phyloP scores from a whole-genome alignment of 2,113 vertebrate species.

The Struthio camelus region DNA sequence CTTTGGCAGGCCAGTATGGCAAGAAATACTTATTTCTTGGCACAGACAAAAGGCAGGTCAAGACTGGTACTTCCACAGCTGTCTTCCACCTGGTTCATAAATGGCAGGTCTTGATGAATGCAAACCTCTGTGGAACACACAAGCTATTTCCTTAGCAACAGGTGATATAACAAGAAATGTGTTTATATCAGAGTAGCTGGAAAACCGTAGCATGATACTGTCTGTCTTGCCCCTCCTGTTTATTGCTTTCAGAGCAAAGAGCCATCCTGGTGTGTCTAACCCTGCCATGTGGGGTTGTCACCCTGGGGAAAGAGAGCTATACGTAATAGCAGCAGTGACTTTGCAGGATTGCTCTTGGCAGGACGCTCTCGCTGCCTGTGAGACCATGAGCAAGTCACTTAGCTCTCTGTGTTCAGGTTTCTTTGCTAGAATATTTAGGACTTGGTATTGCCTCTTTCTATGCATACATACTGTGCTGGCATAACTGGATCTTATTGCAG shows the following conservation, averaged over 20 bases:
- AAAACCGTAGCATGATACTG: fast-evolving
- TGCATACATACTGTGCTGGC: background rate
- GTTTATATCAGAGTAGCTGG: background rate
- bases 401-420: background rate
- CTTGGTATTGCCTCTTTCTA: background rate
- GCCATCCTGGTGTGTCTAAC: background rate
- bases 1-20: background rate
- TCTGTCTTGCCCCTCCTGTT: background rate
- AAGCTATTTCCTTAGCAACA: background rate
- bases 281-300: fast-evolving
- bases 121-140: background rate
- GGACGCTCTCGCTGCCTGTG: background rate
- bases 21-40: background rate
- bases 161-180: background rate
- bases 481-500: background rate
- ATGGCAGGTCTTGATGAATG: background rate
- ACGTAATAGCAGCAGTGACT: background rate
- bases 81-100: background rate
- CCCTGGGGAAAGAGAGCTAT: background rate
- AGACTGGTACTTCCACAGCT: background rate
- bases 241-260: background rate
- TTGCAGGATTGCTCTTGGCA: background rate
- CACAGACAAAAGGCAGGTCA: background rate
- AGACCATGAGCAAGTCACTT: background rate
- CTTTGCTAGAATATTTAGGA: background rate